A percentile compares a stretch with the other conserved stretches of the same genome.
phyloP scores from a whole-genome alignment of 2,797 vertebrate species.

The Cirrhinus mrigala region DNA sequence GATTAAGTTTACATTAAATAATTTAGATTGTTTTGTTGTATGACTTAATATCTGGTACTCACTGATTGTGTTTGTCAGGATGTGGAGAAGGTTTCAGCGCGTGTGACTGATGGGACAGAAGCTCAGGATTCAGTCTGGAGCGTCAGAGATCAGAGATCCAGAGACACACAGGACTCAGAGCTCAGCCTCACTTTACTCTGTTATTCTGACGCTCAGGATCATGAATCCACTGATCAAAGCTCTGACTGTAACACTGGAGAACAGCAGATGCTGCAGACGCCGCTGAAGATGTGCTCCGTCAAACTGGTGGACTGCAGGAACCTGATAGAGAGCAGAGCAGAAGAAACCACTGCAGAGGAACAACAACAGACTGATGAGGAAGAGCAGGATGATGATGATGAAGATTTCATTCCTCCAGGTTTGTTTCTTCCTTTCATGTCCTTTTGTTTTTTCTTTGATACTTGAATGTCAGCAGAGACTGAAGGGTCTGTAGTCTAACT shows the following conservation, averaged over 20 bases:
- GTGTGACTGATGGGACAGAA: no score
- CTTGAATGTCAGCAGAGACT: background rate
- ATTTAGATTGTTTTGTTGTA: no score
- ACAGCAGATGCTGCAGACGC: background rate
- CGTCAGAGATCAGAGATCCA: background rate
- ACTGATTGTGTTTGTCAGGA: no score
- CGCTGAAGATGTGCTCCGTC: background rate
- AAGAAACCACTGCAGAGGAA: background rate
- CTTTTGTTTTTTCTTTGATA: background rate
- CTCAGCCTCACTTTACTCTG: background rate
- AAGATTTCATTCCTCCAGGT: background rate
- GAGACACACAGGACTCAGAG: background rate
- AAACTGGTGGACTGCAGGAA: background rate
- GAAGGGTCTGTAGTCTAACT: background rate
- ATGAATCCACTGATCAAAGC: no score
- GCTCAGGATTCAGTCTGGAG: background rate
- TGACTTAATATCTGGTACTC: no score
- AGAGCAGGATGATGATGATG: background rate
- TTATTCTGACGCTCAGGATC: no score
- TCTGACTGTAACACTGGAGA: no score
- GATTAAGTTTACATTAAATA: no score
- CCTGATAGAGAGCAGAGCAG: background rate
- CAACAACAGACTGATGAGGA: background rate
- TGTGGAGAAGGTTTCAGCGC: no score
- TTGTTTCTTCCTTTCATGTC: background rate